These are phyloP conservation scores for Pelodytes ibericus DNA, from an alignment of 2,797 vertebrate species.

Conservation along the genomic window DNA sequence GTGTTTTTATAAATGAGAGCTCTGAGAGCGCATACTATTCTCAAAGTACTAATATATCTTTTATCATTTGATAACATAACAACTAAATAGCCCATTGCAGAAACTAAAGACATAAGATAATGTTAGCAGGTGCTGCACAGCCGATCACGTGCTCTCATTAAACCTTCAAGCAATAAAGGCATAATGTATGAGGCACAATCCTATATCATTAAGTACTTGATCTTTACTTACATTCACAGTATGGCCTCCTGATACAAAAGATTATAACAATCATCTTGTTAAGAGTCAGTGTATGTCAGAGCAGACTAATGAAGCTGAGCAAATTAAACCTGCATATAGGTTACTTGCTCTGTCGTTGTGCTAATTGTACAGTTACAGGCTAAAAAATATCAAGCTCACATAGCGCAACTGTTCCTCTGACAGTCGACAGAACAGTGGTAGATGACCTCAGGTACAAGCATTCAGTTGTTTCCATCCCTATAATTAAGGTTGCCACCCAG, in stretches of 20 bases:
- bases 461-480: no score
- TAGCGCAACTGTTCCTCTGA: neutral
- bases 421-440: neutral
- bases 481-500: no score
- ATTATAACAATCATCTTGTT: conserved; percentile 21
- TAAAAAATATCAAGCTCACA: neutral
- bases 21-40: conserved; percentile 16
- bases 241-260: conserved; percentile 24
- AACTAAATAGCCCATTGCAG: conserved; percentile 31
- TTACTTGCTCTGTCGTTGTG: neutral
- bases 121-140: conserved; percentile 46
- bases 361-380: conserved; percentile 7
- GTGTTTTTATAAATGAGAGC: conserved; percentile 37
- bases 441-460: neutral
- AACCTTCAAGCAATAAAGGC: conserved; percentile 36
- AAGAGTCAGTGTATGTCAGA: conserved; percentile 12
- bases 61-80: conserved; percentile 37
- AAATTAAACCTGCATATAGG: conserved; percentile 26
- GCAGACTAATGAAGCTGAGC: neutral
- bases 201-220: conserved; percentile 37
- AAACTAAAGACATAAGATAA: conserved; percentile 24
- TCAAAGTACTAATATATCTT: conserved; percentile 43
- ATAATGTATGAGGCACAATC: conserved; percentile 20
- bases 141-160: conserved; percentile 30
- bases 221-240: conserved; percentile 47